Evolutionary conservation across 2,113 vertebrate genomes (phyloP).

Genomic region (Solea senegalensis): DNA sequence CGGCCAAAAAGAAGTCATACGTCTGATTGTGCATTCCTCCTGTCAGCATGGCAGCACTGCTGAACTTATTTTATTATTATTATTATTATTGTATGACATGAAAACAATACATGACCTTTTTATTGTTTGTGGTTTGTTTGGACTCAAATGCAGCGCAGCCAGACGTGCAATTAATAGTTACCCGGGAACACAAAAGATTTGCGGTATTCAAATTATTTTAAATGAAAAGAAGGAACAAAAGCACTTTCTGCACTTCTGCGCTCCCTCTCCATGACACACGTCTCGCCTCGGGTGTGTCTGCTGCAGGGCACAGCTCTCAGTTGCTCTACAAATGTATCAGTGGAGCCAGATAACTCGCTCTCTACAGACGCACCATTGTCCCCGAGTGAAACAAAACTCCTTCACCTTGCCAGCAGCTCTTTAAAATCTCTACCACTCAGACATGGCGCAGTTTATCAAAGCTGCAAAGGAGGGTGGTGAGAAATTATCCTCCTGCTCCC

Average conservation of each 20-base stretch:
- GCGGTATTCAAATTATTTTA: constrained; percentile 24
- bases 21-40: too few relatives aligned
- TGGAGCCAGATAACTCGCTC: constrained; percentile 54
- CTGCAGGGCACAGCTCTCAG: constrained; percentile 21
- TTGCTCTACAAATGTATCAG: constrained; percentile 47
- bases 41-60: background rate
- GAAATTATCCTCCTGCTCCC: constrained; percentile 47
- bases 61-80: background rate
- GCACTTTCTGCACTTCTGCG: constrained; percentile 20
- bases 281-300: constrained; percentile 44
- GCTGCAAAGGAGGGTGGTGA: constrained; percentile 22
- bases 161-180: constrained; percentile 34
- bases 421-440: constrained; percentile 48
- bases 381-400: constrained; percentile 63
- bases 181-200: constrained; percentile 26
- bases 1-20: background rate
- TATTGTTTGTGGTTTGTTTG: constrained; percentile 43
- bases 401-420: constrained; percentile 41
- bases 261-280: constrained; percentile 41
- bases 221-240: constrained; percentile 36
- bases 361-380: constrained; percentile 74
- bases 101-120: background rate
- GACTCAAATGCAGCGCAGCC: constrained; percentile 5
- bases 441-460: constrained; percentile 66
- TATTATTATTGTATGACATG: constrained; percentile 5